Evolutionary conservation across 2,797 vertebrate species (phyloP).

Genomic region (Macropus fuliginosus): DNA sequence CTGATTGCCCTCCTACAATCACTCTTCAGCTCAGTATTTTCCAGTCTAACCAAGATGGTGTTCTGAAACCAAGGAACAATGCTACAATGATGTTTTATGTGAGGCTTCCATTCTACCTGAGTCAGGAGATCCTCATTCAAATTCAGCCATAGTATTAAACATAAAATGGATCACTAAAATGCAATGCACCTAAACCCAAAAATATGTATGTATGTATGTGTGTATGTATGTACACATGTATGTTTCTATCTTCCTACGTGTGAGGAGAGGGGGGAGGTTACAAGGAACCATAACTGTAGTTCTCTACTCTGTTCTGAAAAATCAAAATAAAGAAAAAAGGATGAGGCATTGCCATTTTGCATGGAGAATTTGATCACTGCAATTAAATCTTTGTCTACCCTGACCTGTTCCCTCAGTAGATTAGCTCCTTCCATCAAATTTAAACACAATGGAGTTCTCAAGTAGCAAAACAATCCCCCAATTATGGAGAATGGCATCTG

Average conservation of each 20-base stretch:
- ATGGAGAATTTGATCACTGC: constrained; percentile 31
- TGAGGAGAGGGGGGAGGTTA: neutral
- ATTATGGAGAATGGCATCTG: constrained; percentile 59
- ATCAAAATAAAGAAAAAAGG: neutral
- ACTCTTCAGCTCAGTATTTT: neutral
- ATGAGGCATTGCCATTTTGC: constrained; percentile 6
- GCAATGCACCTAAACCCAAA: constrained; percentile 8
- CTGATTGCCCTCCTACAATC: neutral
- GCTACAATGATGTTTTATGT: neutral
- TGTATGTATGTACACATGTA: too few species aligned
- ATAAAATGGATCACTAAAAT: constrained; percentile 49
- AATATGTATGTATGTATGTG: neutral
- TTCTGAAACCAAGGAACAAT: neutral
- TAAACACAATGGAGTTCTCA: constrained; percentile 56
- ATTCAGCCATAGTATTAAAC: constrained; percentile 44
- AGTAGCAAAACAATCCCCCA: constrained; percentile 29
- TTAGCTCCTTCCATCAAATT: constrained; percentile 61
- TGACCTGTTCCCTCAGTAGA: constrained; percentile 45
- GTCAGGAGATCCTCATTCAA: neutral
- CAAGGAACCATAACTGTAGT: neutral
- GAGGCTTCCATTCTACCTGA: constrained; percentile 25
- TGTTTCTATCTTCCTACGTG: too few species aligned
- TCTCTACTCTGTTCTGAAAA: constrained; percentile 22
- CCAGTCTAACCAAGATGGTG: neutral
- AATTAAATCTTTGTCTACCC: constrained; percentile 43